These are phyloP conservation scores for Mola mola DNA, from an alignment of 2,113 vertebrate genomes.

Conservation along the genomic window DNA sequence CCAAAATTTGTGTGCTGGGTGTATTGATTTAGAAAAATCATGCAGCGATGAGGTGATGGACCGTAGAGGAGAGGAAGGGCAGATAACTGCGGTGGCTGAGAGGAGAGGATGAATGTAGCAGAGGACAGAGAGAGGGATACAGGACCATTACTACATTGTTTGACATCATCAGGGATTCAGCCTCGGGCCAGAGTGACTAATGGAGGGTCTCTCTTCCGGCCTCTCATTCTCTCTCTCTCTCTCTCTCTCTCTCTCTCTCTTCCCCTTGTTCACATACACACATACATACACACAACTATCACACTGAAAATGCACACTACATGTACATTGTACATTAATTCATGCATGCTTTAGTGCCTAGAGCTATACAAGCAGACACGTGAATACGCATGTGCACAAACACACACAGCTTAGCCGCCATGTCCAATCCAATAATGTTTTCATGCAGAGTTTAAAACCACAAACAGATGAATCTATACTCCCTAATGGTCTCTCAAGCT, in stretches of 20 bases:
- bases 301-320: slow-evolving; percentile 55
- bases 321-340: slow-evolving; percentile 55
- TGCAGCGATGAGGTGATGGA: slow-evolving; percentile 41
- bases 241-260: slow-evolving; percentile 20
- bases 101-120: slow-evolving; percentile 15
- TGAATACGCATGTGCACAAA: slow-evolving; percentile 31
- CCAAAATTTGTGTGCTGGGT: slow-evolving; percentile 17
- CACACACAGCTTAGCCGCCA: slow-evolving; percentile 40
- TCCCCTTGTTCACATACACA: slow-evolving; percentile 2
- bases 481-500: slow-evolving; percentile 13
- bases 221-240: slow-evolving; percentile 16
- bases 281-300: slow-evolving; percentile 24
- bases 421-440: slow-evolving; percentile 53
- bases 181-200: slow-evolving; percentile 61
- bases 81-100: slow-evolving; percentile 29
- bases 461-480: slow-evolving; percentile 40
- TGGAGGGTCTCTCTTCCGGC: slow-evolving; percentile 55
- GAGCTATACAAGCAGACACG: slow-evolving; percentile 55
- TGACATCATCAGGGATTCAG: slow-evolving; percentile 69
- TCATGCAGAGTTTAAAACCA: slow-evolving; percentile 45
- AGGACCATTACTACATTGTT: slow-evolving; percentile 59
- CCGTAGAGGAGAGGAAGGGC: slow-evolving; percentile 26
- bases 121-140: slow-evolving; percentile 28
- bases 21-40: slow-evolving; percentile 38
- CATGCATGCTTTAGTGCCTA: slow-evolving; percentile 50